Percentiles rank a stretch among this genome's conserved stretches.
Evolutionary conservation across 2,888 invertebrate genomes (phyloP).

Genomic region (Campaea margaritaria): DNA sequence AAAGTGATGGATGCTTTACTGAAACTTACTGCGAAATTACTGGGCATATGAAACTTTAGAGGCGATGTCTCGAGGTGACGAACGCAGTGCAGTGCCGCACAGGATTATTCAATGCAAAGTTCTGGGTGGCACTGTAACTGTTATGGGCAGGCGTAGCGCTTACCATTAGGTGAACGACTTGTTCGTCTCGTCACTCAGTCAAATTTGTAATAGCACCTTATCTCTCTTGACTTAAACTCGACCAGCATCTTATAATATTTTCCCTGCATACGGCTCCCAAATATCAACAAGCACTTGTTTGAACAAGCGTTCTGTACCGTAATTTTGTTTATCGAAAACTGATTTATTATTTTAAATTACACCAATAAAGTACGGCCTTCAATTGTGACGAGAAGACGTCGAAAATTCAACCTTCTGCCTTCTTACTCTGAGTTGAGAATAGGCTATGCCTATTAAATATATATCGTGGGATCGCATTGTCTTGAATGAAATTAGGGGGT

Average conservation of each 20-base stretch:
- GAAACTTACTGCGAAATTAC: no score
- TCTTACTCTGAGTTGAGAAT: conserved; percentile 2
- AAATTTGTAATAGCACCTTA: no score
- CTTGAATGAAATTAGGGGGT: conserved; percentile 43
- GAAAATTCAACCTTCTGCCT: conserved; percentile 1
- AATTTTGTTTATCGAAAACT: conserved; percentile 53
- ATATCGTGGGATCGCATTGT: conserved; percentile 33
- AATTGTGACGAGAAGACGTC: not conserved
- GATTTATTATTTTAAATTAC: conserved; percentile 62
- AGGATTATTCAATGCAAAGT: no score
- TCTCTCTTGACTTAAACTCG: not conserved
- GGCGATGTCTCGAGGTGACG: no score
- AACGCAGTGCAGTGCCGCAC: no score
- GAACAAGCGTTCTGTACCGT: conserved; percentile 46
- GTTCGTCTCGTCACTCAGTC: no score
- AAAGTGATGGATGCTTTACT: no score
- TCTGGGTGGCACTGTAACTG: no score
- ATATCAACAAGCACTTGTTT: conserved; percentile 54
- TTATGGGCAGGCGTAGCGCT: no score
- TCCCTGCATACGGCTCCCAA: conserved; percentile 36
- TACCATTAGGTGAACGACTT: no score
- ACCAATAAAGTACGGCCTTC: conserved; percentile 33
- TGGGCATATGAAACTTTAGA: no score
- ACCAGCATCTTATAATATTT: not conserved
- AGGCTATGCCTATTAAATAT: not conserved